Conservation (phyloP, 2,113 vertebrate species). For the Fulica atra region DNA sequence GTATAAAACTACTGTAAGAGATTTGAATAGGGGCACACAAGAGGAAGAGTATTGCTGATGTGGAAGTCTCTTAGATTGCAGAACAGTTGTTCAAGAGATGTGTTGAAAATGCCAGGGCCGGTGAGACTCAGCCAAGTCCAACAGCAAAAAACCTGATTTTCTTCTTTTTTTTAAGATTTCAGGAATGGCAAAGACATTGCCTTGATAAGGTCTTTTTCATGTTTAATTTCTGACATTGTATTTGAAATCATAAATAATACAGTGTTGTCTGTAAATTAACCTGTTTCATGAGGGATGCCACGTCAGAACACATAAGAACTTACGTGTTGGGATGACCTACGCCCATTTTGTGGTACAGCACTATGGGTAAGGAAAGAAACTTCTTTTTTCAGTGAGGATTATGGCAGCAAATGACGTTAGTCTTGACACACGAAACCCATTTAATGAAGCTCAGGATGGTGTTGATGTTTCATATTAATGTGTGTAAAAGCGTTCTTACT, state of each 20-base stretch:
- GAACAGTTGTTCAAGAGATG: neutral
- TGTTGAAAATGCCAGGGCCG: neutral
- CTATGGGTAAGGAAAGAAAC: neutral
- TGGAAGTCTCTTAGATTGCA: neutral
- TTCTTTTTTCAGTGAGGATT: neutral
- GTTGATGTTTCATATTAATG: neutral
- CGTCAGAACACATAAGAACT: neutral
- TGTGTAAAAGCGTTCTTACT: neutral
- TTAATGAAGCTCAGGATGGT: neutral
- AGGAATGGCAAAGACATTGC: neutral
- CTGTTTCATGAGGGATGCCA: neutral
- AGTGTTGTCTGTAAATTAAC: neutral
- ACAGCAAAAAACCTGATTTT: neutral
- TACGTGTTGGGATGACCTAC: neutral
- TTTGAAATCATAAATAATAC: neutral
- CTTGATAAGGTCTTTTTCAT: neutral
- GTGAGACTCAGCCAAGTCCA: neutral
- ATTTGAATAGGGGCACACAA: neutral
- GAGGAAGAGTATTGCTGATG: neutral
- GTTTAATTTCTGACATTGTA: neutral
- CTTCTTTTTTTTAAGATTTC: neutral
- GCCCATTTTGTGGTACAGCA: neutral
- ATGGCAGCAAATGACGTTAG: neutral
- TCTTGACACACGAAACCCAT: neutral
- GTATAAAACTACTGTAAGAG: neutral